Percentiles rank a stretch among this genome's conserved stretches.
These are phyloP conservation scores for Yponomeuta sedellus DNA, from an alignment of 2,888 invertebrate species.

Conservation along the genomic window DNA sequence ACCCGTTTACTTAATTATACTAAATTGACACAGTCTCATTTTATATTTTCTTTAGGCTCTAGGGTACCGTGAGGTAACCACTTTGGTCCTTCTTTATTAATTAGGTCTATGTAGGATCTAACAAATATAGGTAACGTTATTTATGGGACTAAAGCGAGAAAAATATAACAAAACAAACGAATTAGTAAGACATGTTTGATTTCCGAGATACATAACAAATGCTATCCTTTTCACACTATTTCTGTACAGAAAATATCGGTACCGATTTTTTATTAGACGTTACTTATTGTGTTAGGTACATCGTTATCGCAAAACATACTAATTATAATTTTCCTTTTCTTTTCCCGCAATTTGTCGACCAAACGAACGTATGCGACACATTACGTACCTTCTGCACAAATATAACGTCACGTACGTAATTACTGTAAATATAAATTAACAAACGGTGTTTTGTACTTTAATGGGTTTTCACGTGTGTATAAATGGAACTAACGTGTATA, in stretches of 20 bases:
- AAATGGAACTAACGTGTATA: constrained; percentile 26
- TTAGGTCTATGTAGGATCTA: background rate
- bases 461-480: background rate
- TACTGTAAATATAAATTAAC: constrained; percentile 1
- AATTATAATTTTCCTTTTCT: constrained; percentile 25
- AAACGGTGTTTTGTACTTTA: background rate
- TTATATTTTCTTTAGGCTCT: background rate
- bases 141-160: no score
- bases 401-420: constrained; percentile 8
- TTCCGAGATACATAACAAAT: no score
- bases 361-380: constrained; percentile 7
- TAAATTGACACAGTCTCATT: background rate
- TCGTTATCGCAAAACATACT: constrained; percentile 7
- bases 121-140: no score
- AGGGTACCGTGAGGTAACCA: background rate
- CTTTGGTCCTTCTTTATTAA: background rate
- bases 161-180: no score
- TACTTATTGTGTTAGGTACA: no score
- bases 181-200: no score
- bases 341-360: constrained; percentile 26
- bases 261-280: no score
- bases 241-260: no score
- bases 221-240: no score
- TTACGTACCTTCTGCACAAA: constrained; percentile 1
- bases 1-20: background rate